Percentiles rank a stretch among this genome's conserved stretches.
Evolutionary conservation across 2,113 vertebrate species (phyloP).

Genomic region (Psammodynastes pulverulentus): DNA sequence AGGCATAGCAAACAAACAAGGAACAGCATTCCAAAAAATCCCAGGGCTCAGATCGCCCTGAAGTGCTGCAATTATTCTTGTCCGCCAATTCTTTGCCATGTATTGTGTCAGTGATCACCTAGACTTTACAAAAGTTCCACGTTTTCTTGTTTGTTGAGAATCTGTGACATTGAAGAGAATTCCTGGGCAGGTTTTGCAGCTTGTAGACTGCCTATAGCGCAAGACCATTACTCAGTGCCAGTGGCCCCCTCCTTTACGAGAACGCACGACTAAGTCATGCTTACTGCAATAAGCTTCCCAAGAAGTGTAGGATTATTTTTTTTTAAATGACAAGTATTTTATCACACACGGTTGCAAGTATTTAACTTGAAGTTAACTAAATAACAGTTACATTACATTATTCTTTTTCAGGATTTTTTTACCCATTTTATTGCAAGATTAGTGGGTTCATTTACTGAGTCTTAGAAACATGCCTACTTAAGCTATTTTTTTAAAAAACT

Average conservation of each 20-base stretch:
- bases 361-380: neutral
- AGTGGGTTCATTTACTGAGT: neutral
- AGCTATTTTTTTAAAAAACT: neutral
- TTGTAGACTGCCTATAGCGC: neutral
- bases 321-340: neutral
- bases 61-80: neutral
- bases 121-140: neutral
- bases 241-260: neutral
- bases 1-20: conserved; percentile 7
- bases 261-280: neutral
- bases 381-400: neutral
- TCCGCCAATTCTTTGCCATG: neutral
- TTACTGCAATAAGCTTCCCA: neutral
- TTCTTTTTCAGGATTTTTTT: neutral
- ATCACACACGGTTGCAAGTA: neutral
- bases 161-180: neutral
- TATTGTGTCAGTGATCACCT: neutral
- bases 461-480: neutral
- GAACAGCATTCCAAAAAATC: conserved; percentile 21
- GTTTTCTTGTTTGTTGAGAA: neutral
- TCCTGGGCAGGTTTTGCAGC: neutral
- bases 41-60: neutral
- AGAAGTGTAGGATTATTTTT: neutral
- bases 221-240: neutral
- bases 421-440: neutral